A percentile compares a stretch with the other conserved stretches of the same genome.
Conservation (phyloP, 1,140 invertebrate genomes). For the Mamestra configurata region DNA sequence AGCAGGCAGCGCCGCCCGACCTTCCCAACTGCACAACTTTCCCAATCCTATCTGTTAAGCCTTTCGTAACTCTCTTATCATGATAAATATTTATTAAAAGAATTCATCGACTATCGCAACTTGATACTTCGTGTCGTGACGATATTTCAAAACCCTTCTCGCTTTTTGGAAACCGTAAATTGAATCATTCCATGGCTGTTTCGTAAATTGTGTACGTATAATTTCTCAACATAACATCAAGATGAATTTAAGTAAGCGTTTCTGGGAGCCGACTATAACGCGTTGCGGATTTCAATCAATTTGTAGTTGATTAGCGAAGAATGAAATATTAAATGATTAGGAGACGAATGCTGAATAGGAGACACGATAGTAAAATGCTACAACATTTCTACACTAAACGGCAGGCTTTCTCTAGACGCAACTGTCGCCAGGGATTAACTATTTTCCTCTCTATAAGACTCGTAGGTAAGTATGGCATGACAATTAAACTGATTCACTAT, state of each 20-base stretch:
- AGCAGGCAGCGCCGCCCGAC: conserved; percentile 60
- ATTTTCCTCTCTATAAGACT: conserved; percentile 17
- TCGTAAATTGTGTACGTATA: neutral
- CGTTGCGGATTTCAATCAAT: neutral
- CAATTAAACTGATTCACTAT: conserved; percentile 17
- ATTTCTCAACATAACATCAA: neutral
- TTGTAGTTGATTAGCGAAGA: neutral
- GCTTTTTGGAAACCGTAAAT: conserved; percentile 8
- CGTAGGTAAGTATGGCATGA: neutral
- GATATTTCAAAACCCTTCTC: conserved; percentile 26
- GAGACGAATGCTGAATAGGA: neutral
- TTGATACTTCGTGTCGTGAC: conserved; percentile 8
- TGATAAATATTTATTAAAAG: conserved; percentile 31
- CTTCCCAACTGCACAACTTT: conserved; percentile 65
- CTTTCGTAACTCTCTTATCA: conserved; percentile 55
- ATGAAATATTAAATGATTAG: neutral
- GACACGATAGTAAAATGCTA: neutral
- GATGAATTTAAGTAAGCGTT: neutral
- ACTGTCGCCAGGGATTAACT: conserved; percentile 4
- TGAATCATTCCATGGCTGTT: conserved; percentile 2
- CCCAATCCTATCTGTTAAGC: conserved; percentile 60
- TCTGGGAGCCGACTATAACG: neutral
- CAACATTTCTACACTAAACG: neutral
- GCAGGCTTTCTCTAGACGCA: neutral
- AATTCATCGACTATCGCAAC: conserved; percentile 31